Evolutionary conservation across 1,140 invertebrate species (phyloP), one percentile per base, ranked within the genome.

Genomic region (Dryas iulia): DNA sequence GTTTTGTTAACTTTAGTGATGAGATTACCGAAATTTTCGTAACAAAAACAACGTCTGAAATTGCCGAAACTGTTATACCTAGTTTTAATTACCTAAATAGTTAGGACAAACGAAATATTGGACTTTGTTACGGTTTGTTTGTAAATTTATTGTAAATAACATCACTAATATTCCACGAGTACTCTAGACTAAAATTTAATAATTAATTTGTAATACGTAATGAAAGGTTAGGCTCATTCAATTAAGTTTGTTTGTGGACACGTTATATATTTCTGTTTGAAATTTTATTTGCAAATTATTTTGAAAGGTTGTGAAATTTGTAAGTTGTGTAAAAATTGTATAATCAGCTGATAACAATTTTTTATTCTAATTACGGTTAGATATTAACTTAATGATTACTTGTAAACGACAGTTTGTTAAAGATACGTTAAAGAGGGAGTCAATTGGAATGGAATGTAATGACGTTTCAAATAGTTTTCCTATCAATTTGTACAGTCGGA

Each of bases 61-160:
- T 66, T 65, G 69, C 66, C 71, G 71, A 71, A 72, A 73, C 59
- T 66, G 35, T 60, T 71, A 63, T 69, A 72, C 71, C 66, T 69
- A 74, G 68, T 77, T 74, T 77, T 79, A 77, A 80, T 74, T 81
- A 76, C 59, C 73, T 65, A 72, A 66, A 74, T 82, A 88, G 84
- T 80, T 87, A 89, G 83, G 82, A 60, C 73, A 76, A 83, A 83
- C 60, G 77, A 82, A 82, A 84, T 82, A 83, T 78, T 76, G 76
- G 77, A 81, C 75, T 77, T 72, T 79, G 81, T 83, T 85, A 79
- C 60, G 58, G 62, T 83, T 77, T 76, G 75, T 84, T 84, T 86
- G 82, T 86, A 87, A 79, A 82, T 81, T 78, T 64, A 77, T 65
- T 86, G 82, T 86, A 86, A 83, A 86, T 86, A 85, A 65, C 61